Base-by-base conservation (phyloP, 1,140 invertebrate genomes). In the silkworm (Bombyx mori) region DNA sequence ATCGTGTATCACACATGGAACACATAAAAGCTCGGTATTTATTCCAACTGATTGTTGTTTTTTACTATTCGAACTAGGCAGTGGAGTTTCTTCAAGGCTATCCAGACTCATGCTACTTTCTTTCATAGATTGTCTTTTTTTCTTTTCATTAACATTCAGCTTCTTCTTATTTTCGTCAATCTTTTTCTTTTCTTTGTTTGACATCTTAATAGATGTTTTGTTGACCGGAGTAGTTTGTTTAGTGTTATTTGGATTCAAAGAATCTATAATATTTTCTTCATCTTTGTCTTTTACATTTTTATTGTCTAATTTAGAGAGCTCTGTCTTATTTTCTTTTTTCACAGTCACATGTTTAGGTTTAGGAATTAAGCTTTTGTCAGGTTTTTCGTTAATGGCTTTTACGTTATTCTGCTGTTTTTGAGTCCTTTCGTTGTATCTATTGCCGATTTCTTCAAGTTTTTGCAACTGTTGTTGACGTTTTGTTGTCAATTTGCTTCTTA, bases 21-120 rank as follows among this genome's bases (percentile, higher is more conserved):
- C 61, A 57, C 79, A 86, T 49, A 80, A 55, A 22, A 87, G 63
- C 63, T 83, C 81, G 18, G 76, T 83, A 44, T 86, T 82, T 42
- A 82, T 78, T 22, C 76, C 81, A 55, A 82, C 59, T 47, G 79
- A 82, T 42, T 76, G 71, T 64, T 66, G 72, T 10, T 66, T 73
- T 62, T 73, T 62, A 46, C 51, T 57, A 52, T 54, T 60, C 8
- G 53, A 54, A 59, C 61, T 57, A 12, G 54, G 2, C 26, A 35
- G 47, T 49, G 58, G 49, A 64, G 53, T 52, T 26, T 76, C 75
- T 18, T 86, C 82, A 44, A 86, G 74, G 62, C 82, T 86, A 60
- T 85, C 83, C 60, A 83, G 62, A 65, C 83, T 86, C 62, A 85
- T 79, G 22, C 68, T 81, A 47, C 62, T 79, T 69, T 82, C 81